These are phyloP conservation scores for Falco novaeseelandiae DNA, from an alignment of 2,797 vertebrate species.

Conservation along the genomic window DNA sequence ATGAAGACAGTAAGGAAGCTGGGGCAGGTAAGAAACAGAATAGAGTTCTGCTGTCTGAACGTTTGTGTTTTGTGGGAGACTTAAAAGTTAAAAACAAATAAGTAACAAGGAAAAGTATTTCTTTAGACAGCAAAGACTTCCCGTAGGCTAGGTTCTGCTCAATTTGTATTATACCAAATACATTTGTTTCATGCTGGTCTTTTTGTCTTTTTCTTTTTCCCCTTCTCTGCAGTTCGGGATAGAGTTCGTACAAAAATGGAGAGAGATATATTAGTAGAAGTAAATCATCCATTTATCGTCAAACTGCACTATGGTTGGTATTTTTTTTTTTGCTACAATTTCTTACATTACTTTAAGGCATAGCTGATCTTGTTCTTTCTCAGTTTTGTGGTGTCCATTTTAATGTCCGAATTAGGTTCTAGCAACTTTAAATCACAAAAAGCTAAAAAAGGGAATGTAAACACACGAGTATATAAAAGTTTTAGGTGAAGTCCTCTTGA, in stretches of 20 bases:
- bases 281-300: conserved; percentile 99
- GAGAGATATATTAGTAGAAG: conserved; percentile 97
- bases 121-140: not conserved
- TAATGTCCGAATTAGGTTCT: not conserved
- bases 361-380: not conserved
- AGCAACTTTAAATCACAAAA: not conserved
- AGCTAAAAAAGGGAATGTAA: not conserved
- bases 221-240: conserved; percentile 86
- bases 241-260: conserved; percentile 98
- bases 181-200: not conserved
- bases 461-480: rapidly evolving
- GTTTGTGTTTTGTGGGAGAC: not conserved
- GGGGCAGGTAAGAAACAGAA: not conserved
- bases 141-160: not conserved
- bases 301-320: conserved; percentile 98
- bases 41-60: not conserved
- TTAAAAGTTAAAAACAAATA: not conserved
- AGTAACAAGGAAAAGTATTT: not conserved
- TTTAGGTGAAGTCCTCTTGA: not conserved
- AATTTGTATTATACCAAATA: not conserved
- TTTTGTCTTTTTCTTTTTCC: not conserved
- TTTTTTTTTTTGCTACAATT: not conserved
- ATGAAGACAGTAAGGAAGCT: not conserved
- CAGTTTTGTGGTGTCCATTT: not conserved
- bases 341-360: not conserved